phyloP scores from a whole-genome alignment of 2,797 vertebrate genomes.

The Uromys caudimaculatus region DNA sequence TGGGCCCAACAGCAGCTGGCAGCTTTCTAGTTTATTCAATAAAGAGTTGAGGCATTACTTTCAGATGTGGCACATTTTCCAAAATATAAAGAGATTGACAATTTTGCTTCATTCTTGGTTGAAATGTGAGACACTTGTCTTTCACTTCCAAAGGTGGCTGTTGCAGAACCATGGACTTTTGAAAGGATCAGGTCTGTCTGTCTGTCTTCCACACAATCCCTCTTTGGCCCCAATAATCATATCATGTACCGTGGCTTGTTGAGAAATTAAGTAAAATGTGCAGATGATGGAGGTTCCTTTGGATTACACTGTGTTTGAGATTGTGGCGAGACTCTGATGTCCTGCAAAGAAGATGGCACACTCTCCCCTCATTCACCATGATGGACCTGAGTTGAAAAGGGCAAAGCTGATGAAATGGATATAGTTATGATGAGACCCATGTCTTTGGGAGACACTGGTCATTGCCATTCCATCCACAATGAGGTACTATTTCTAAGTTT shows the following conservation, averaged over 20 bases:
- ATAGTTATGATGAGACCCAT: background rate
- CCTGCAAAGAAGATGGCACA: background rate
- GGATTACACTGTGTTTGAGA: background rate
- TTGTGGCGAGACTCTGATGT: background rate
- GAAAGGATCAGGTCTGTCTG: background rate
- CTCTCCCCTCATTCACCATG: background rate
- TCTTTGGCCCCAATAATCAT: background rate
- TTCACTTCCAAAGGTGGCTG: background rate
- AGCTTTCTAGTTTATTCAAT: background rate
- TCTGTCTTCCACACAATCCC: background rate
- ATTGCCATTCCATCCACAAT: background rate
- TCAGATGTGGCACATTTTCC: background rate
- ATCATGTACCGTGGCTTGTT: background rate
- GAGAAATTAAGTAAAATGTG: background rate
- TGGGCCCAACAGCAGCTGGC: background rate
- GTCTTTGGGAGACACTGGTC: background rate
- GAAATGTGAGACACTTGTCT: background rate
- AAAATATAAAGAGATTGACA: background rate
- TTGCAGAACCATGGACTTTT: background rate
- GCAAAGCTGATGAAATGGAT: background rate
- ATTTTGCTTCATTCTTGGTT: background rate
- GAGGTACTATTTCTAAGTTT: background rate
- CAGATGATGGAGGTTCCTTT: background rate
- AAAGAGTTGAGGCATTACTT: background rate
- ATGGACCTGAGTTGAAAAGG: background rate